phyloP scores from a whole-genome alignment of 2,888 invertebrate genomes.

The Dynastes tityus region DNA sequence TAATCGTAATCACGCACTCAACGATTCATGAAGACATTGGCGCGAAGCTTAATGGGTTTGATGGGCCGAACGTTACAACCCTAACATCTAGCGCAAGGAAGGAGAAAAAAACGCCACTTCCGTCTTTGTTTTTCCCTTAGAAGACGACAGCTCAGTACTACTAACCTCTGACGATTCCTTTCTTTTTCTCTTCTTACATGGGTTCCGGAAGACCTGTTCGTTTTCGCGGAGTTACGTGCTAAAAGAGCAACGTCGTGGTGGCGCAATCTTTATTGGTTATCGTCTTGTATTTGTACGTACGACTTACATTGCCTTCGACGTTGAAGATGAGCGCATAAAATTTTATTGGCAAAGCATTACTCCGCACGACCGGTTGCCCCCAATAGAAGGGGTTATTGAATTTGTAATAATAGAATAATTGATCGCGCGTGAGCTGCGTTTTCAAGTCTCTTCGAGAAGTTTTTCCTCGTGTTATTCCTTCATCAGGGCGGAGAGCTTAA shows the following conservation, averaged over 20 bases:
- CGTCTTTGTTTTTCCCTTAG: slow-evolving; percentile 54
- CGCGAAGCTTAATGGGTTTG: slow-evolving; percentile 60
- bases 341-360: slow-evolving; percentile 66
- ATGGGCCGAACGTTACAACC: slow-evolving; percentile 58
- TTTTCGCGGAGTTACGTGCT: slow-evolving; percentile 61
- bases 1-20: slow-evolving; percentile 60
- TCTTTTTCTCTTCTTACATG: slow-evolving; percentile 61
- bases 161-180: no score
- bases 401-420: slow-evolving; percentile 67
- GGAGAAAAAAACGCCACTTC: slow-evolving; percentile 53
- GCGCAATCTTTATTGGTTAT: slow-evolving; percentile 62
- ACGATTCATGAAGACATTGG: slow-evolving; percentile 56
- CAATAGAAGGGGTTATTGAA: slow-evolving; percentile 66
- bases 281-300: slow-evolving; percentile 54
- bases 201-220: slow-evolving; percentile 52
- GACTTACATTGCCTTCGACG: slow-evolving; percentile 13
- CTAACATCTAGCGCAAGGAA: slow-evolving; percentile 48
- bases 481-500: not conserved
- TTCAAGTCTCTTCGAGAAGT: not conserved
- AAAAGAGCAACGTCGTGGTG: slow-evolving; percentile 61
- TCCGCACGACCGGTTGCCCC: slow-evolving; percentile 60
- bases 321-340: slow-evolving; percentile 63
- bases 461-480: not conserved
- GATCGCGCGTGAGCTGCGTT: slow-evolving; percentile 53
- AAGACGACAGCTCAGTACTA: not conserved